Conservation (phyloP, 2,888 invertebrate genomes). For the Ophion ellenae region DNA sequence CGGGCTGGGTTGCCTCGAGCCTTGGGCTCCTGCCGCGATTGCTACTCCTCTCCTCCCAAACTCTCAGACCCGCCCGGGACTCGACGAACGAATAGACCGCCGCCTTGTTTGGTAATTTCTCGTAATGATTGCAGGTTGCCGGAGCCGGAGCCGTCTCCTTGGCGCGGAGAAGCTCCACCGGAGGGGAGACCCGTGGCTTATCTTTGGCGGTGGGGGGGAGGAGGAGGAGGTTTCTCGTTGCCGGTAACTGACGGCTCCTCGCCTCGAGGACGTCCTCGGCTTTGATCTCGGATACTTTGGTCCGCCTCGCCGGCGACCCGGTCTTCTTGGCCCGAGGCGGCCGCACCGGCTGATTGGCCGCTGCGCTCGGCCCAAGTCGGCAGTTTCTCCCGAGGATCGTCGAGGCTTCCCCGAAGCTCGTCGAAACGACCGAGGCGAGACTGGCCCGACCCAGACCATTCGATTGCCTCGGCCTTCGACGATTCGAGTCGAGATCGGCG, state of each 20-base stretch:
- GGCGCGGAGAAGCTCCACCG: not conserved
- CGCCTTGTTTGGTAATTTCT: slow-evolving; percentile 67
- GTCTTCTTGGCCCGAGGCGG: slow-evolving; percentile 91
- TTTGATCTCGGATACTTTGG: slow-evolving; percentile 77
- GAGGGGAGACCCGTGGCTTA: not conserved
- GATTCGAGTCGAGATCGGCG: slow-evolving; percentile 84
- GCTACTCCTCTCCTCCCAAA: no score
- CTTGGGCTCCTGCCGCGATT: no score
- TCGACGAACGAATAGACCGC: slow-evolving; percentile 63
- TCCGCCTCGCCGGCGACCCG: slow-evolving; percentile 83
- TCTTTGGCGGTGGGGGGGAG: no score
- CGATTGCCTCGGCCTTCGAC: slow-evolving; percentile 88
- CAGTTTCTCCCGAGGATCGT: slow-evolving; percentile 61
- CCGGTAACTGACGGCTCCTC: slow-evolving; percentile 70
- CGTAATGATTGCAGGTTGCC: slow-evolving; percentile 69
- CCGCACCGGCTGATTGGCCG: slow-evolving; percentile 85
- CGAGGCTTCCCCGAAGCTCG: slow-evolving; percentile 70
- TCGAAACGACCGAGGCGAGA: slow-evolving; percentile 84
- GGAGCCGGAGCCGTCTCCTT: not conserved
- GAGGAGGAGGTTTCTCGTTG: slow-evolving; percentile 12
- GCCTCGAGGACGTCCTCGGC: slow-evolving; percentile 80
- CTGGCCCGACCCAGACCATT: slow-evolving; percentile 92
- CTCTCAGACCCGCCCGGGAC: slow-evolving; percentile 44
- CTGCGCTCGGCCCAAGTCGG: slow-evolving; percentile 43
- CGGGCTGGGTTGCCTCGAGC: no score